phyloP scores from a whole-genome alignment of 2,113 vertebrate species.

The Sula dactylatra region DNA sequence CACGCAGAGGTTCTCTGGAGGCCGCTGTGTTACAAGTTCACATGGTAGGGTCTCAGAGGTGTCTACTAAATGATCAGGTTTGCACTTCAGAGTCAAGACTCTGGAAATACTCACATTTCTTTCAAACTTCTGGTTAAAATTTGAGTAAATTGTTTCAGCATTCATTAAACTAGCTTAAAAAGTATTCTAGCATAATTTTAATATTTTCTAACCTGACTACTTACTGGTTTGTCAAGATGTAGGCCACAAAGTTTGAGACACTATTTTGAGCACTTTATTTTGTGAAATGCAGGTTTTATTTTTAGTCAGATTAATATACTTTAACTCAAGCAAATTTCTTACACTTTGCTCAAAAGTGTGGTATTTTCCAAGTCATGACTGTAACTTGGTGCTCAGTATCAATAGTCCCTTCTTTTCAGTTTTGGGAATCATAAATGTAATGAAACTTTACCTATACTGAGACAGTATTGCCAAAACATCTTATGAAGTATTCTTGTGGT shows the following conservation, averaged over 20 bases:
- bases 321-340: background rate
- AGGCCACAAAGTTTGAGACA: background rate
- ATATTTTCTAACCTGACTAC: background rate
- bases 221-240: background rate
- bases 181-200: background rate
- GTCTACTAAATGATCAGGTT: background rate
- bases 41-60: background rate
- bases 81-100: background rate
- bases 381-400: background rate
- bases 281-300: background rate
- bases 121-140: background rate
- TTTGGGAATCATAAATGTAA: background rate
- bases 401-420: background rate
- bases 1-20: background rate
- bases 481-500: background rate
- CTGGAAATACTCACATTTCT: background rate
- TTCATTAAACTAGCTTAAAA: background rate
- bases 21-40: background rate
- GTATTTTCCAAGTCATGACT: background rate
- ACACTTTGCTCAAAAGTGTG: background rate
- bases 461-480: background rate
- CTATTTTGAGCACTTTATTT: background rate
- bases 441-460: background rate
- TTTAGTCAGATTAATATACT: background rate
- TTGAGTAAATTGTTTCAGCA: background rate